Base-by-base conservation (phyloP, 1,140 invertebrate species). In the Pogonognathellus flavescens region DNA sequence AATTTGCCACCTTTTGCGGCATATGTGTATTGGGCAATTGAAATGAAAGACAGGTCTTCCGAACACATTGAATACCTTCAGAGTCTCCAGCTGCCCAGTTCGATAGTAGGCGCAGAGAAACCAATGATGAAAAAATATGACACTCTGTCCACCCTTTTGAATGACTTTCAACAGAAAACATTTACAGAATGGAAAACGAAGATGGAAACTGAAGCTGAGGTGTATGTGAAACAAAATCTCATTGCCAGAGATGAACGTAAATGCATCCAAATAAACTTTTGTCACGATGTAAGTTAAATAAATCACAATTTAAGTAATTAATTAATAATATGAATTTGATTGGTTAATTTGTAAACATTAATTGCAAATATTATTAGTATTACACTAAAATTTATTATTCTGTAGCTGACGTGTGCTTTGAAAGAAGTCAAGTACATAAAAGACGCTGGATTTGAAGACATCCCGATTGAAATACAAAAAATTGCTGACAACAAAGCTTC, bases 1-100 rank as follows among this genome's bases (percentile, higher is more conserved):
- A 94, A 94, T 90, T 93, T 97, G 91, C 96, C 97, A 0, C 94
- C 95, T 1, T 93, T 97, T 8, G 94, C 96, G 16, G 95, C 96
- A 20, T 93, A 94, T 13, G 92, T 98, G 20, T 93, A 95, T 84
- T 98, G 95, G 94, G 94, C 94, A 66, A 92, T 93, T 84, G 96
- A 95, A 92, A 92, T 98, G 85, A 92, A 92, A 88, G 93, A 93
- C 85, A 93, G 97, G 86, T 94, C 97, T 50, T 92, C 93, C 60
- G 91, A 92, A 62, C 94, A 95, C 53, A 92, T 97, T 80, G 91
- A 92, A 82, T 92, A 87, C 5, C 90, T 90, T 80, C 83, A 87
- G 20, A 83, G 60, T 18, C 86, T 90, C 0, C 86, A 87, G 8
- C 88, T 90, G 14, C 87, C 84, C 1, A 87, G 89, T 81, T n/a